Evolutionary conservation across 2,797 vertebrate genomes (phyloP), one percentile per base, ranked within the genome.

Genomic region (Pipistrellus pygmaeus): DNA sequence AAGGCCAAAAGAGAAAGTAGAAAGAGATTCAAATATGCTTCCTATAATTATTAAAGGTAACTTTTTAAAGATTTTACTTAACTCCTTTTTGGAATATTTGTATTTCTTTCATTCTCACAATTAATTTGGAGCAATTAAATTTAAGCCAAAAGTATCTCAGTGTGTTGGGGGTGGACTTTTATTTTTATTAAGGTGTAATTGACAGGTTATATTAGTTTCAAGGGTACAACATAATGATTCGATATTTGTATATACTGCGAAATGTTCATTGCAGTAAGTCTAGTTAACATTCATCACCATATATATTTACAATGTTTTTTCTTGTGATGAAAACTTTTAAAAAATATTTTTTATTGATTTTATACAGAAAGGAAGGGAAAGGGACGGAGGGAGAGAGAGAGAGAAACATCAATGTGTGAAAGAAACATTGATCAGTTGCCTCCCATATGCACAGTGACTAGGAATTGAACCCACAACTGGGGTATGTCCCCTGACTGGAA

Each of bases 1-100:
- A 4, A 98, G 98, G 38, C 96, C 97, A n/a, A 98, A 98, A 17
- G 99, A 99, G 98, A 98, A 38, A 94, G 75, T 3, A 9, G 90
- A 98, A 71, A 68, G 53, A 12, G 97, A 98, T 17, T 95, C 97
- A 84, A 98, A 93, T 0, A 53, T 90, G 0, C 98, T 99, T 41
- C 98, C 98, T 0, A 17, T 99, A 85, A 98, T 99, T 88, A 90
- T 99, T 97, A 99, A 99, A 99, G 99, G 99, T 99, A 66, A 85
- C 53, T 77, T 91, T 10, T 82, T 88, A 20, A 93, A 75, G 17
- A 68, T 92, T 94, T 95, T 81, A 85, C 46, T 20, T 4, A 76
- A 44, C 57, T 93, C 6, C n/a, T 14, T 76, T 85, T 89, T 71
- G 57, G 17, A 90, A 76, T 94, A 85, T 38, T 27, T 60, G 0